Evolutionary conservation across 2,888 invertebrate species (phyloP), one percentile per base, ranked within the genome.

Genomic region (Meteorus colon): DNA sequence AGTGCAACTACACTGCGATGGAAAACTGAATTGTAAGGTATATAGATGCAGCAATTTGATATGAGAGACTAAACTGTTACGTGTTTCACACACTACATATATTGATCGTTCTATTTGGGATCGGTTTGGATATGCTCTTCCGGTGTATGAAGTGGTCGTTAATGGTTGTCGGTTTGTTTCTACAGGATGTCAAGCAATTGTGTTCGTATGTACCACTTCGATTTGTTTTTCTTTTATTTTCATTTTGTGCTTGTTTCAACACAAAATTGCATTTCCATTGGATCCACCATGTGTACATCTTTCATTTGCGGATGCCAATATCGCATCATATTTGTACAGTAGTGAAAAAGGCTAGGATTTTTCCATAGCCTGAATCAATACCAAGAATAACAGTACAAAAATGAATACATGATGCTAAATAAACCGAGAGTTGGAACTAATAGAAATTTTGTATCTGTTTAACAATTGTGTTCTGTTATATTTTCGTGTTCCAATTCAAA

Each of bases 1-100:
- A 81, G 79, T 78, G 79, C 79, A 77, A 81, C 80, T 80, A 81
- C 77, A 80, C 73, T 77, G 74, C 66, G 76, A 78, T 80, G 78
- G 79, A 78, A 77, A 73, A 71, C 51, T 66, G 78, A 78, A 81
- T 79, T 81, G 80, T 79, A 80, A 81, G 78, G 78, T 80, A 78
- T 74, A 79, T 55, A 8, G 8, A 19, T 55, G 19, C 55, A 55
- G 24, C 79, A 74, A 45, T 68, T 62, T 41, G 31, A 45, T 19
- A 59, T 65, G 34, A n/a, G 65, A 34, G 37, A 37, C 24, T 41
- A 51, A 5, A 37, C 55, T 55, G 27, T 10, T 19, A 41, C 14
- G 31, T 6, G 8, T 48, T 48, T 48, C 16, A 19, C 4, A 24
- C 19, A 55, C 55, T 55, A 19, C 6, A 19, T 19, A 55, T 55